Base-by-base conservation (phyloP, 2,113 vertebrate genomes). In the Perca fluviatilis region DNA sequence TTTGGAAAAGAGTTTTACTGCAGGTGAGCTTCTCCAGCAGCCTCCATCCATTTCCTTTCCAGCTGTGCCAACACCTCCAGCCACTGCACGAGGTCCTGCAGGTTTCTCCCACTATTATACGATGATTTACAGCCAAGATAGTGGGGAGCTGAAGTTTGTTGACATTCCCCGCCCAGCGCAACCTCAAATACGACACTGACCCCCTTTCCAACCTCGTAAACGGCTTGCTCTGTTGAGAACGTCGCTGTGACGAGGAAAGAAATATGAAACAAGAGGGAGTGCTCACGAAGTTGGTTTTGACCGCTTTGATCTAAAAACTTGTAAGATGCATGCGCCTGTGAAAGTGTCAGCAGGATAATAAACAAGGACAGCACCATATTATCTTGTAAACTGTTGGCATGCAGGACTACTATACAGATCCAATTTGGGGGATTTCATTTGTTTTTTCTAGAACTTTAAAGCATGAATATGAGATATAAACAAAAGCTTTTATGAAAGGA, bases 31-130 rank as follows among this genome's bases (percentile, higher is more conserved):
- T 87, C 86, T 90, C 83, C 88, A 73, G 82, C 66, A 77, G 86
- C 62, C 80, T 83, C 57, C 27, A 7, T 80, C 71, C 70, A 70
- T 65, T 86, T 89, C 80, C 86, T 76, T 19, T 84, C 86, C 89
- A 92, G 92, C 92, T 91, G 89, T 2, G 70, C 86, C 88, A 86
- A 91, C 89, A 92, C 83, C 80, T 88, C 83, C 76, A 66, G 72
- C 77, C 73, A 4, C 76, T 86, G 80, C 82, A 74, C 25, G 15
- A 4, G 19, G 67, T 74, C 88, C 85, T 54, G 67, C 74, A 69
- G 72, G 65, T 70, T 83, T 77, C 83, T 79, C 74, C 43, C 46
- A 9, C 84, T 83, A 89, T 89, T 78, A 87, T 65, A 46, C 7
- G 0, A 11, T 85, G 84, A 94, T 94, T 93, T 94, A 93, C 80